These are phyloP conservation scores for Patagioenas fasciata DNA, from an alignment of 2,113 vertebrate genomes.

Conservation along the genomic window DNA sequence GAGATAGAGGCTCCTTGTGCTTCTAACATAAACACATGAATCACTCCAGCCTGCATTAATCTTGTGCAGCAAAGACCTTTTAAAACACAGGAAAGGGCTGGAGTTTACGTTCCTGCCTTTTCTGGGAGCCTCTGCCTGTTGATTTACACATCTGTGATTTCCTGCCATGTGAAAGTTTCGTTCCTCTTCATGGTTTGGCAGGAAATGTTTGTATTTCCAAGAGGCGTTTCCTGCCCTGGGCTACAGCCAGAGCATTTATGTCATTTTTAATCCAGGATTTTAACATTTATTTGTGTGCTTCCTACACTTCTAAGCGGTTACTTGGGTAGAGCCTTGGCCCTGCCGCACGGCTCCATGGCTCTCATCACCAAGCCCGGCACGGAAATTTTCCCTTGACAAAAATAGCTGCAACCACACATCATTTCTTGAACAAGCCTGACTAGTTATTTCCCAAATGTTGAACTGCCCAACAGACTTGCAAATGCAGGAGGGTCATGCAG, in stretches of 20 bases:
- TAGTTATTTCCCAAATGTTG: not conserved
- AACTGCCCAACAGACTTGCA: fast-evolving
- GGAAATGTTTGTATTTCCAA: conserved; percentile 60
- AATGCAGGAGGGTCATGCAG: fast-evolving
- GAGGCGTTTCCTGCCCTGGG: conserved; percentile 55
- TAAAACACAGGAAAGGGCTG: not conserved
- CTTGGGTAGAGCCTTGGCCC: not conserved
- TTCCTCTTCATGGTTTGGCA: conserved; percentile 9
- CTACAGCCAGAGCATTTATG: not conserved
- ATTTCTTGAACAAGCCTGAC: not conserved
- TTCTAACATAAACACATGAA: not conserved
- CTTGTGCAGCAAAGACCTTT: not conserved
- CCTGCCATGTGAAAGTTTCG: conserved; percentile 49
- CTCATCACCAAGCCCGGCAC: not conserved
- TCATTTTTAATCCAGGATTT: not conserved
- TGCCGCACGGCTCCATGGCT: not conserved
- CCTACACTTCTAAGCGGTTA: not conserved
- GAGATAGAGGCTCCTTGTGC: not conserved
- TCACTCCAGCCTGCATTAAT: not conserved
- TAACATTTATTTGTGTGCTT: not conserved
- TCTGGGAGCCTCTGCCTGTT: conserved; percentile 42
- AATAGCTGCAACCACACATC: not conserved
- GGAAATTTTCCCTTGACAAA: not conserved
- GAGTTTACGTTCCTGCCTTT: not conserved
- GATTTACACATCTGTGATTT: conserved; percentile 56